phyloP scores from a whole-genome alignment of 1,140 invertebrate species.

The Pseudomyrmex flavicornis region DNA sequence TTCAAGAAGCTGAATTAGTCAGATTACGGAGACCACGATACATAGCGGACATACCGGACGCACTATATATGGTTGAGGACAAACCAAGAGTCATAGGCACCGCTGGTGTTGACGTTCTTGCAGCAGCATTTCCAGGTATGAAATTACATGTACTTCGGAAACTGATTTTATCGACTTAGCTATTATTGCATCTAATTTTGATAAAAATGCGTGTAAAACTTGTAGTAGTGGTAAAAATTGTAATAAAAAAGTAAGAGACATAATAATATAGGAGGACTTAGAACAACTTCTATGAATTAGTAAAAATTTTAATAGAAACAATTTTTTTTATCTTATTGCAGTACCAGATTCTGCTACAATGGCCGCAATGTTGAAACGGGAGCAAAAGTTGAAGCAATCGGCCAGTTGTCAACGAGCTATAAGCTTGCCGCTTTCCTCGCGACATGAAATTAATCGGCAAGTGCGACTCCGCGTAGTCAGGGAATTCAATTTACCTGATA shows the following conservation, averaged over 20 bases:
- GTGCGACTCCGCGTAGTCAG: constrained; percentile 95
- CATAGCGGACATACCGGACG: constrained; percentile 94
- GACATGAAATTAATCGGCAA: constrained; percentile 91
- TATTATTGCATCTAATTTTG: too few relatives aligned
- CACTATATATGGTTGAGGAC: constrained; percentile 96
- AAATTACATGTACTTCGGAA: constrained; percentile 7
- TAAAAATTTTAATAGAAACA: background rate
- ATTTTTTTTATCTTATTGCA: constrained; percentile 70
- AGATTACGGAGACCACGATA: constrained; percentile 89
- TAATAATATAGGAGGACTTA: too few relatives aligned
- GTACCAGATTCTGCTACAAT: constrained; percentile 91
- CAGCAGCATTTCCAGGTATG: constrained; percentile 86
- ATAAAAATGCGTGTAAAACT: too few relatives aligned
- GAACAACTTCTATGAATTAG: background rate
- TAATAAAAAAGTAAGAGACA: too few relatives aligned
- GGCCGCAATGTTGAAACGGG: constrained; percentile 93
- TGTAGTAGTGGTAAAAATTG: too few relatives aligned
- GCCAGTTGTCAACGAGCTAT: constrained; percentile 92
- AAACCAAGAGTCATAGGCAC: constrained; percentile 87
- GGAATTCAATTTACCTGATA: constrained; percentile 97
- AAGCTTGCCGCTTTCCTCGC: constrained; percentile 90
- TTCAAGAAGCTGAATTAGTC: constrained; percentile 92
- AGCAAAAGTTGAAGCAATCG: constrained; percentile 93
- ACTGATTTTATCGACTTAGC: too few relatives aligned
- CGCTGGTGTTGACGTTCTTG: constrained; percentile 87